A percentile compares a stretch with the other conserved stretches of the same genome.
Conservation (phyloP, 2,888 invertebrate genomes). For the Crioceris asparagi region DNA sequence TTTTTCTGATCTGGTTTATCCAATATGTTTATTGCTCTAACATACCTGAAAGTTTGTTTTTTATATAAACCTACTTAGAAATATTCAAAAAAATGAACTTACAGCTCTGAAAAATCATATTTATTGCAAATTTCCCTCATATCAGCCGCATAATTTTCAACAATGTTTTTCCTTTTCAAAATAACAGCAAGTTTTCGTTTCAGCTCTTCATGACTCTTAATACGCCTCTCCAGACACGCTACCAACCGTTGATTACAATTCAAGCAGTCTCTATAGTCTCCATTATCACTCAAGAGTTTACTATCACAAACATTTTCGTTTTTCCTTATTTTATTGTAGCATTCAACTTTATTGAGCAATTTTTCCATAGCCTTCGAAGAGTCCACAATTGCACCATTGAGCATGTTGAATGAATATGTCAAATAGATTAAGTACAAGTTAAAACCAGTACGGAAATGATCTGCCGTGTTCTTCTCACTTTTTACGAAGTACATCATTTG, state of each 20-base stretch:
- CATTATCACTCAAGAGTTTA: slow-evolving; percentile 13
- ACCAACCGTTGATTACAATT: slow-evolving; percentile 16
- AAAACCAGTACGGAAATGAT: slow-evolving; percentile 15
- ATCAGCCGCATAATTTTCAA: no score
- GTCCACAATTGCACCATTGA: neutral
- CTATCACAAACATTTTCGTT: slow-evolving; percentile 13
- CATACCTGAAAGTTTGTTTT: no score
- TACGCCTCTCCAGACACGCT: slow-evolving; percentile 16
- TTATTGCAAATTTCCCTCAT: no score
- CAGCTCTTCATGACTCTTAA: slow-evolving; percentile 13
- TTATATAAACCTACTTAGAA: no score
- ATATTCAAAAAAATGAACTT: no score
- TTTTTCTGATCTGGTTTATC: no score
- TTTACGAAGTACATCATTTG: slow-evolving; percentile 22
- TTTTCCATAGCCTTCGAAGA: slow-evolving; percentile 9
- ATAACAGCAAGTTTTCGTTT: slow-evolving; percentile 13
- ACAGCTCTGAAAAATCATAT: no score
- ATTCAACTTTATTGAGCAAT: slow-evolving; percentile 16
- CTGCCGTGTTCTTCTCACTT: slow-evolving; percentile 15
- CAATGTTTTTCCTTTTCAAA: slow-evolving; percentile 8
- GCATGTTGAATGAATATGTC: neutral
- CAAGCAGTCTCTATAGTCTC: slow-evolving; percentile 16
- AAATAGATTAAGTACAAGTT: no score
- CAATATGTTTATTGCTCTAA: no score
- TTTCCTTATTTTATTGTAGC: slow-evolving; percentile 14